These are phyloP conservation scores for Bolinopsis microptera DNA, from an alignment of 37 sponge, comb jelly and placozoan genomes.

Conservation along the genomic window DNA sequence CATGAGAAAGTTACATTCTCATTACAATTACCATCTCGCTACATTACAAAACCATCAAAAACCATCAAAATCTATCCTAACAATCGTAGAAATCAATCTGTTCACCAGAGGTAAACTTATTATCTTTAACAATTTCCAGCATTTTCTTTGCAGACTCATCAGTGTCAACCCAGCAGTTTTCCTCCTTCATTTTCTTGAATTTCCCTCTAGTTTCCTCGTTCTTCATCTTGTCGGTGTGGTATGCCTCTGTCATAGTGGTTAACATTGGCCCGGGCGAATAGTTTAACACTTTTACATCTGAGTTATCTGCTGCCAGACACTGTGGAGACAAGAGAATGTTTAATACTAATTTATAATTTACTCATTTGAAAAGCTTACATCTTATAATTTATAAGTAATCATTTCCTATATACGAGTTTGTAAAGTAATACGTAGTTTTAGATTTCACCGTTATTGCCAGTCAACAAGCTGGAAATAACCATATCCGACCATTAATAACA, in stretches of 20 bases:
- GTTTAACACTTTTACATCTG: constrained; percentile 73
- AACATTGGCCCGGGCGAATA: constrained; percentile 82
- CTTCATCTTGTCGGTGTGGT: neutral
- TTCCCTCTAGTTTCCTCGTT: neutral
- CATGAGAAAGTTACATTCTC: too few relatives aligned
- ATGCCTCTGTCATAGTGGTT: constrained; percentile 71
- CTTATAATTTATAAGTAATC: too few relatives aligned
- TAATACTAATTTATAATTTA: neutral
- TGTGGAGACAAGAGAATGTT: neutral
- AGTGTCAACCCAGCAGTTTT: neutral
- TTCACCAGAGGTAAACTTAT: constrained; percentile 22
- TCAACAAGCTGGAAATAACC: too few relatives aligned
- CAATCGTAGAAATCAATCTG: constrained; percentile 54
- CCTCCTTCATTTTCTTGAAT: neutral
- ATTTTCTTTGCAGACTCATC: constrained; percentile 41
- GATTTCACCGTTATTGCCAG: too few relatives aligned
- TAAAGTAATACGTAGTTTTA: too few relatives aligned
- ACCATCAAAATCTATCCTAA: too few relatives aligned
- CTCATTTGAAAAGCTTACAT: neutral
- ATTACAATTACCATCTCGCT: too few relatives aligned
- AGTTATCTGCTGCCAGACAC: constrained; percentile 72
- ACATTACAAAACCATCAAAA: too few relatives aligned
- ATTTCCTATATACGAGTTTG: too few relatives aligned
- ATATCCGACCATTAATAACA: too few relatives aligned
- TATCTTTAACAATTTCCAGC: neutral